Evolutionary conservation across 1,140 invertebrate genomes (phyloP), one percentile per base, ranked within the genome.

Genomic region (Trichonephila clavata): DNA sequence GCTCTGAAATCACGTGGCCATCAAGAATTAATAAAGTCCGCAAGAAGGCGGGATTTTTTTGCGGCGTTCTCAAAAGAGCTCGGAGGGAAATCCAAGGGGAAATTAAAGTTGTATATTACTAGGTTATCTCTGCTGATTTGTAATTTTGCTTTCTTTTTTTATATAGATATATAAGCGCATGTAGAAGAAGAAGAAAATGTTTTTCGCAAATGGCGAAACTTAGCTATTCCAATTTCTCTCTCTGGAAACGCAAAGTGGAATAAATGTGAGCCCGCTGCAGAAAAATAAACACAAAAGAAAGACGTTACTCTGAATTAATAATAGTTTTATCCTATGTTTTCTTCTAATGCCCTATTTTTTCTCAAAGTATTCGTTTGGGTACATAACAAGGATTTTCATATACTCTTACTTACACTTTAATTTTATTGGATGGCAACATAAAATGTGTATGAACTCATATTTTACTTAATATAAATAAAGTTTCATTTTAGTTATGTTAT

Each of bases 31-130:
- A 93, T 88, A 93, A 93, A 92, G 77, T 63, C 90, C 20, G 60
- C 24, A 27, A 21, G 24, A 27, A 27, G 57, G 32, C 27, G 68
- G 57, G n/a, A 60, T 81, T 87, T 87, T 87, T 87, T 63, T 84
- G 71, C 71, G 71, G 80, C 60, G 60, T 59, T 86, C 91, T 92
- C 91, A 92, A 86, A 92, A 92, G 65, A 92, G 61, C 83, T 32
- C n/a, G 65, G 39, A 77, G 83, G 63, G 84, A 93, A 93, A 87
- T 93, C 84, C 86, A 32, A 88, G 43, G 83, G 92, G 92, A 93
- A 93, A 93, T 93, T 93, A 93, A 93, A 93, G 92, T 93, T 93
- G 92, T 93, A 93, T 93, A 93, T 93, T 93, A 93, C 92, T 20
- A n/a, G 27, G 92, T 87, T 93, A 80, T 93, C 92, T 93, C 92